Base-by-base conservation (phyloP, 2,113 vertebrate species). In the Callipepla californica region DNA sequence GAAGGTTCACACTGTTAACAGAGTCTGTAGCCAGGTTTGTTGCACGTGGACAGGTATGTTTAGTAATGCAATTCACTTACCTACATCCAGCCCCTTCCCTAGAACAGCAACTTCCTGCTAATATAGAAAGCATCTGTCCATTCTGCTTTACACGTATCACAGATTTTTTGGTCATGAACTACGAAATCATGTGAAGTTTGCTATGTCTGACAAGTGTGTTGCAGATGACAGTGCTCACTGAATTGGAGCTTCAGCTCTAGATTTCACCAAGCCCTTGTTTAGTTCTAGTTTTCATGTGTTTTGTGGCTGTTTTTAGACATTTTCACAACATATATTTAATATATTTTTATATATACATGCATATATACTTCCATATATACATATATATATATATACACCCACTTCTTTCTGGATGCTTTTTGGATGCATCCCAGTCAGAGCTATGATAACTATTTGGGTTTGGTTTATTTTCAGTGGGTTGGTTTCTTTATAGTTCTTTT, bases 391-490 rank as follows among this genome's bases (percentile, higher is more conserved):
- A 34, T 13, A 63, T 28, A 36, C 23, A 63, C 38, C 38, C 38
- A 38, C 1, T 7, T n/a, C 16, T 63, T 72, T 57, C 57, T 61
- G 74, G 7, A 14, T 73, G 32, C 13, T 57, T 90, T 77, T 21
- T 86, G 44, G 12, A 38, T 62, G 28, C 42, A 40, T 50, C 3
- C 7, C 18, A 20, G 14, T 25, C 30, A 48, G 38, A 78, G 18
- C 42, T 75, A 30, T 0, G 0, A 48, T 22, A 2, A 16, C 13
- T 59, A 20, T 15, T 3, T 18, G 32, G 53, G 5, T 45, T 68
- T 55, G n/a, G 6, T 10, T 8, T 51, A 25, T 51, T 51, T 53
- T 28, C 51, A 7, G 32, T 47, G 28, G 13, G 38, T 30, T 74
- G 19, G 16, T 57, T 68, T 90, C 53, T 47, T 61, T 28, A 13